Evolutionary conservation across 2,113 vertebrate genomes (phyloP), one percentile per base, ranked within the genome.

Genomic region (Anthoscopus minutus): DNA sequence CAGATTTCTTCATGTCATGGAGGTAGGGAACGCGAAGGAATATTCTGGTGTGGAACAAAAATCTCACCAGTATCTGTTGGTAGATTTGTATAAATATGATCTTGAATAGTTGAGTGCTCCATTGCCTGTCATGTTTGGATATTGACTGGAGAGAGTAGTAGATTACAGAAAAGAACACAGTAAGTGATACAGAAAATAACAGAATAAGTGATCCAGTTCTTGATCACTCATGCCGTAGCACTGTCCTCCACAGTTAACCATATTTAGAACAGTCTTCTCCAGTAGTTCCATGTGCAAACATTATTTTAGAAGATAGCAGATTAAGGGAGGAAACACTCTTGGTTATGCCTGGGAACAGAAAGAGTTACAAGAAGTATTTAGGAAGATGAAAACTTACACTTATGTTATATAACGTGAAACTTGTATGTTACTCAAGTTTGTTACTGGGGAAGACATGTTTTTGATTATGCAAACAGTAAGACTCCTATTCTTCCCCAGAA

Each of bases 1-100:
- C 45, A 98, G 98, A 84, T 99, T 99, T 93, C 98, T 99, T 89
- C 99, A 99, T 92, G 98, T 99, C 93, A 98, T 99, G 98, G 99
- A 99, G 99, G 99, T 99, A 98, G 33, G 80, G 35, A 79, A 40
- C 35, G 14, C 14, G 2, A 23, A 53, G 35, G 51, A 88, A n/a
- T 71, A 27, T 1, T 88, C 23, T 35, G 9, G 6, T 66, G 13
- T 23, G n/a, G 19, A 11, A 16, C 37, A 53, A 15, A 73, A 45
- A 6, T 14, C 15, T 8, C 18, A 19, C 6, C 23, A 4, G 4
- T 0, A 47, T 48, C 19, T 67, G 30, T 62, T 71, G 24, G 10
- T 22, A 5, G 5, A 6, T 33, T 42, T 71, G 13, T 17, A 23
- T 23, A 53, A 45, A 40, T 47, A 22, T 3, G 7, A 16, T 79